These are phyloP conservation scores for Geophilus truncorum DNA, from an alignment of 2,888 invertebrate species.

Conservation along the genomic window DNA sequence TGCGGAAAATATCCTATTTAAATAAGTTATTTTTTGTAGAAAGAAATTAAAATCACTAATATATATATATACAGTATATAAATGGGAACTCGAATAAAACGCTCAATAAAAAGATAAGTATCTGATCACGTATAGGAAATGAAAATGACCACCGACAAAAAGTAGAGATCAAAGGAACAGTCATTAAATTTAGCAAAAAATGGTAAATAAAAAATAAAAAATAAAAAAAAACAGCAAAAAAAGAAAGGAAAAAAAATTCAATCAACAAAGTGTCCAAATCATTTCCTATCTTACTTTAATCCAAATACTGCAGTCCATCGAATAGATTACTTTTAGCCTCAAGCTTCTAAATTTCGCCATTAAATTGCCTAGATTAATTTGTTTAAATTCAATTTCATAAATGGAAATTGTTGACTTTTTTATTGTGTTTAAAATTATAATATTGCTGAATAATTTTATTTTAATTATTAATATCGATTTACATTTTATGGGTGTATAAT, in stretches of 20 bases:
- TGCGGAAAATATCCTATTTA: neutral
- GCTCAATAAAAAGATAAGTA: neutral
- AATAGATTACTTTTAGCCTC: neutral
- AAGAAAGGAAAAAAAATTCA: neutral
- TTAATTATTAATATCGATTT: neutral
- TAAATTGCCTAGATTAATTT: neutral
- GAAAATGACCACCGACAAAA: neutral
- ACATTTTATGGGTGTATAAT: neutral
- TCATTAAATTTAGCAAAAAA: neutral
- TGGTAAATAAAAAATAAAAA: too few relatives aligned
- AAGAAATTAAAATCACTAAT: neutral
- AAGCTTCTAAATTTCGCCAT: neutral
- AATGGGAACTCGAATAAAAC: too few relatives aligned
- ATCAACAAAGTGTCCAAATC: neutral
- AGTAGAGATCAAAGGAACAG: neutral
- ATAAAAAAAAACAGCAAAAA: too few relatives aligned
- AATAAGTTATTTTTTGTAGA: neutral
- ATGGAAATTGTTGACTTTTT: neutral
- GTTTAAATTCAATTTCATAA: neutral
- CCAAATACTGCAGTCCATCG: neutral
- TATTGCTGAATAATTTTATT: neutral
- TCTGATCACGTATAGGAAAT: neutral
- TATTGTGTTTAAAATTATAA: neutral
- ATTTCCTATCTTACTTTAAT: neutral
- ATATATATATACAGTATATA: too few relatives aligned